These are phyloP conservation scores for Ophraella communa DNA, from an alignment of 2,888 invertebrate genomes.

Conservation along the genomic window DNA sequence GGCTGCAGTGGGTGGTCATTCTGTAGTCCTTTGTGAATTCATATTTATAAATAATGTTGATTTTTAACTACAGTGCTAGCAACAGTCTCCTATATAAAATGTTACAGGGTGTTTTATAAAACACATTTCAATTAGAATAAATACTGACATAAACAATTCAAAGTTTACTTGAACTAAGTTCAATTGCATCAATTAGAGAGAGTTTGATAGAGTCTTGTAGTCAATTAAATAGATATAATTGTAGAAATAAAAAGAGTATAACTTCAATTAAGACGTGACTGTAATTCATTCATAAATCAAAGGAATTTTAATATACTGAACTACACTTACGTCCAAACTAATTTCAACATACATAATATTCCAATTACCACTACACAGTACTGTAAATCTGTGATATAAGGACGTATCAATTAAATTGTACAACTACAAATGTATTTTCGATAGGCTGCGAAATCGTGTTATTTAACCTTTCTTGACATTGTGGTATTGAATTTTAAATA, in stretches of 20 bases:
- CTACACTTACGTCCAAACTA: not conserved
- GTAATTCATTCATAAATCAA: not conserved
- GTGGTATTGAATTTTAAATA: slow-evolving; percentile 12
- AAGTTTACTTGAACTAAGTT: too few relatives aligned
- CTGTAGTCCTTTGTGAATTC: not conserved
- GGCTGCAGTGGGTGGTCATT: slow-evolving; percentile 6
- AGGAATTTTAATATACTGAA: not conserved
- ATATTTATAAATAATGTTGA: not conserved
- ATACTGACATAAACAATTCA: too few relatives aligned
- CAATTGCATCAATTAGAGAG: too few relatives aligned
- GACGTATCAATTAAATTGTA: not conserved
- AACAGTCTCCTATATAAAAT: too few relatives aligned
- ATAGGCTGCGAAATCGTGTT: not conserved
- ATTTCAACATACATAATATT: not conserved
- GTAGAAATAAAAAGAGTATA: too few relatives aligned
- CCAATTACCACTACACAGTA: not conserved
- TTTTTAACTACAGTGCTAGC: too few relatives aligned
- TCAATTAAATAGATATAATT: too few relatives aligned
- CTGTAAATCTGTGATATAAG: not conserved
- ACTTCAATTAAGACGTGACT: not conserved
- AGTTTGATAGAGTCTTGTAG: too few relatives aligned
- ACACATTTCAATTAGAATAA: too few relatives aligned
- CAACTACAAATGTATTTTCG: not conserved
- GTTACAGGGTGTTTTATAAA: not conserved
- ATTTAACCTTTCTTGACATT: slow-evolving; percentile 15